Evolutionary conservation across 2,113 vertebrate species (phyloP).

Genomic region (Stomatorhinus ivindoensis): DNA sequence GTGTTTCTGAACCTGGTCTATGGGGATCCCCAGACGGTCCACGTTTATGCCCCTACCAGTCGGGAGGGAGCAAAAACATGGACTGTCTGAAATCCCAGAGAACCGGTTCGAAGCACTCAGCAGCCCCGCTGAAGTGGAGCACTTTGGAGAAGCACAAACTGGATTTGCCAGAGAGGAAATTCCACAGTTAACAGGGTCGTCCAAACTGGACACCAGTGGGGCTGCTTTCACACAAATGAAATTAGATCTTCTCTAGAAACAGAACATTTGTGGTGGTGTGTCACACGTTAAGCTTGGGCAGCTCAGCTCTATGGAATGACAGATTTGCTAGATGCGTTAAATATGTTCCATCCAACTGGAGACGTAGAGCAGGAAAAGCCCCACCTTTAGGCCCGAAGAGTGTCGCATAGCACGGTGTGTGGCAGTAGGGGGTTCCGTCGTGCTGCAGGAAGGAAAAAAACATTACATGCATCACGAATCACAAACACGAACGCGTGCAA

Average conservation of each 20-base stretch:
- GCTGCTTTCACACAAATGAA: background rate
- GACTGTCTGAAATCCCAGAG: background rate
- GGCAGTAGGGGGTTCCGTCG: slow-evolving; percentile 46
- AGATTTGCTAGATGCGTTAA: background rate
- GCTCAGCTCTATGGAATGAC: background rate
- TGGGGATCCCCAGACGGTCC: background rate
- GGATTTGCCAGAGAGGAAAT: background rate
- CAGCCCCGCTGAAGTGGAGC: background rate
- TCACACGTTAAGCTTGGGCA: background rate
- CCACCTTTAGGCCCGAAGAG: slow-evolving; percentile 65
- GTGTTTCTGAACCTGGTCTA: background rate
- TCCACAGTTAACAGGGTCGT: background rate
- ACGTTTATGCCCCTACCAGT: background rate
- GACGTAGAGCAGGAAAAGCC: background rate
- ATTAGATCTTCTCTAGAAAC: background rate
- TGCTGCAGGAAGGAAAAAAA: background rate
- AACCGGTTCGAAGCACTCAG: background rate
- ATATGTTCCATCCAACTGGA: background rate
- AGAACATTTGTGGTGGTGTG: background rate
- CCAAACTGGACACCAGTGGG: background rate
- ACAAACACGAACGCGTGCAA: background rate
- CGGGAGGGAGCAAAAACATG: background rate
- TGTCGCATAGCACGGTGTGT: slow-evolving; percentile 63
- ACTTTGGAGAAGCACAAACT: background rate
- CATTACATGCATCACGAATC: background rate